Conservation (phyloP, 2,113 vertebrate genomes). For the Rhinolophus sinicus region DNA sequence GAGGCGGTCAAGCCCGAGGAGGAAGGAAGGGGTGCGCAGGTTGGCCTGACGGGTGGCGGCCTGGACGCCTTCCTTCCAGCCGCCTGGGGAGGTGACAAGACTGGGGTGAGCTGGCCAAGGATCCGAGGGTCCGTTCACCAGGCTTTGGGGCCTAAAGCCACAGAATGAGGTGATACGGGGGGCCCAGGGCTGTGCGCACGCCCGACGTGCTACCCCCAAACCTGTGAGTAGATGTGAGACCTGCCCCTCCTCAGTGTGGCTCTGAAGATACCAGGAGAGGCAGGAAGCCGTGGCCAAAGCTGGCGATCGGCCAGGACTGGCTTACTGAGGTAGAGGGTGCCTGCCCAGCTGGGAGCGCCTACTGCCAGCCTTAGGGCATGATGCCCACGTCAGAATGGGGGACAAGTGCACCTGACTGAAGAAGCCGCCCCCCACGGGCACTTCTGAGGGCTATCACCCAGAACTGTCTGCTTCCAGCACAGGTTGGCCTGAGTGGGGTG, state of each 20-base stretch:
- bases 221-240: neutral
- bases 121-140: neutral
- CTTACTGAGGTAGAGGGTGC: accelerated
- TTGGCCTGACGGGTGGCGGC: too few species aligned
- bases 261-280: neutral
- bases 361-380: accelerated
- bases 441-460: neutral
- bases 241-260: neutral
- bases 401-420: neutral
- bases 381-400: neutral
- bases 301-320: accelerated
- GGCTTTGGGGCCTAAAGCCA: neutral
- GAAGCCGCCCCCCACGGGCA: neutral
- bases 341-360: neutral
- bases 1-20: neutral
- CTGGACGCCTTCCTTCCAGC: too few species aligned
- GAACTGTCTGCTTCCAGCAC: accelerated
- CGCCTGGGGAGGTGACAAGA: neutral
- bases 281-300: too few species aligned
- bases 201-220: neutral
- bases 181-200: neutral
- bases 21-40: neutral
- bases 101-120: accelerated
- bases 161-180: neutral
- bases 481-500: neutral